phyloP scores from a whole-genome alignment of 2,113 vertebrate genomes.

The Psophia crepitans region DNA sequence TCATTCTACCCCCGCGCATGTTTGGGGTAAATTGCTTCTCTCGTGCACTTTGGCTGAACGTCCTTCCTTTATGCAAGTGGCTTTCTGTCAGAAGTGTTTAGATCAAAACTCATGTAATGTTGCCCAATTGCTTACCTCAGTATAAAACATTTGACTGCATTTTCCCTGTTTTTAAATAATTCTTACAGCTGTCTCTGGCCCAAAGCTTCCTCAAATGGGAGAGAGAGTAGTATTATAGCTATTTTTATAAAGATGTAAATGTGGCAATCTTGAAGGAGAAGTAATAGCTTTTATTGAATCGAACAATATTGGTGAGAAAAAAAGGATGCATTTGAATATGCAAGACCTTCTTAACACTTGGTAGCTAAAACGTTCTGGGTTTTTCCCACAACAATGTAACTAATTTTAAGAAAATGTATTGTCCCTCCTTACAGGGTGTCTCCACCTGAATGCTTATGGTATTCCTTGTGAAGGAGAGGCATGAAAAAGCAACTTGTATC shows the following conservation, averaged over 20 bases:
- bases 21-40: not conserved
- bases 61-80: not conserved
- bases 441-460: not conserved
- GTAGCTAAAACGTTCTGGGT: not conserved
- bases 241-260: not conserved
- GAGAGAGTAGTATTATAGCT: not conserved
- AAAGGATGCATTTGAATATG: not conserved
- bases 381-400: not conserved
- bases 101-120: not conserved
- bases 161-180: not conserved
- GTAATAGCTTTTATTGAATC: not conserved
- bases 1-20: not conserved
- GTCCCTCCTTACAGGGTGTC: not conserved
- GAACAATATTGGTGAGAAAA: not conserved
- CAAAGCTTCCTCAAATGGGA: not conserved
- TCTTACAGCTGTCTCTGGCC: not conserved
- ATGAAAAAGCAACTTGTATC: not conserved
- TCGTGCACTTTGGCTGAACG: not conserved
- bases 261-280: not conserved
- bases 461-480: not conserved
- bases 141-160: not conserved
- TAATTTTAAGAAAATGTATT: not conserved
- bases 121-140: not conserved
- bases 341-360: not conserved
- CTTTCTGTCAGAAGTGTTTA: not conserved